Conservation (phyloP, 2,113 vertebrate species). For the Ctenodactylus gundi region DNA sequence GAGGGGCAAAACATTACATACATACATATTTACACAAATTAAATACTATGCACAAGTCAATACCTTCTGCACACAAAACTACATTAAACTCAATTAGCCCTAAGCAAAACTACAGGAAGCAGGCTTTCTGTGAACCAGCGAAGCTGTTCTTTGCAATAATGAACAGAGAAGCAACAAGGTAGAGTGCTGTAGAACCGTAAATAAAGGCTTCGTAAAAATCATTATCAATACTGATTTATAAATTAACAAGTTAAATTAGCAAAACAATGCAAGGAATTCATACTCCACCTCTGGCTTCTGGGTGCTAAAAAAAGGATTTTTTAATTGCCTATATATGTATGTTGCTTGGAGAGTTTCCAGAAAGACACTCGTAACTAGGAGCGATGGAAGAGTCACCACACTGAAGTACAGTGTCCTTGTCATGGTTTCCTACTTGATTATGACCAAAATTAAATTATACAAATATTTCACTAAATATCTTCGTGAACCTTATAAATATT, state of each 20-base stretch:
- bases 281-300: slow-evolving; percentile 16
- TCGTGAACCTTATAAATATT: slow-evolving; percentile 86
- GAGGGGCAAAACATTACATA: slow-evolving; percentile 78
- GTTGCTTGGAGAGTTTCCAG: neutral
- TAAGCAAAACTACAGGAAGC: slow-evolving; percentile 76
- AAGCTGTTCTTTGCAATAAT: slow-evolving; percentile 56
- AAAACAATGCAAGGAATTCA: slow-evolving; percentile 44
- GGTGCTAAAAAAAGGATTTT: neutral
- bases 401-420: slow-evolving; percentile 43
- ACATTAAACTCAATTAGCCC: slow-evolving; percentile 73
- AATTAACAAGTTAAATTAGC: slow-evolving; percentile 67
- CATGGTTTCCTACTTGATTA: slow-evolving; percentile 72
- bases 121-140: slow-evolving; percentile 56
- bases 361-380: neutral
- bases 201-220: slow-evolving; percentile 60
- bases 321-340: neutral
- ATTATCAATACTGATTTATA: slow-evolving; percentile 56
- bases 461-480: slow-evolving; percentile 87
- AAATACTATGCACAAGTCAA: slow-evolving; percentile 78
- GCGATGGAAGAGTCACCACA: neutral
- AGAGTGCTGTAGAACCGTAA: slow-evolving; percentile 42
- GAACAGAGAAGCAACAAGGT: slow-evolving; percentile 54
- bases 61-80: slow-evolving; percentile 76
- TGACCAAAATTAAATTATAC: slow-evolving; percentile 84
- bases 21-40: slow-evolving; percentile 80